Conservation (phyloP, 2,113 vertebrate genomes). For the Urocynchramus pylzowi region DNA sequence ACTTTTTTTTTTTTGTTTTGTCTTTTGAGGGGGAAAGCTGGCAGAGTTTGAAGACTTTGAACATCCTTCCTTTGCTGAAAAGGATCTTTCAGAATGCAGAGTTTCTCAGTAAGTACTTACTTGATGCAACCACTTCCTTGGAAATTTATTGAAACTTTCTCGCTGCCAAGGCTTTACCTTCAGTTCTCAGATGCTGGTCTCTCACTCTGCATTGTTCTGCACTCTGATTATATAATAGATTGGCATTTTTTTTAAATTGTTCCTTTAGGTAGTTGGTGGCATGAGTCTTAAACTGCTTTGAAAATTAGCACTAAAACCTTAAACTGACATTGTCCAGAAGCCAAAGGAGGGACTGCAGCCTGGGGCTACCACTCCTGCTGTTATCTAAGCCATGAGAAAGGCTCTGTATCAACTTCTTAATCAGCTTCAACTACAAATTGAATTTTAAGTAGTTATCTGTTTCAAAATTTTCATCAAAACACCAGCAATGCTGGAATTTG, state of each 20-base stretch:
- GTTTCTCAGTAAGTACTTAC: background rate
- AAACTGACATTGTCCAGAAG: background rate
- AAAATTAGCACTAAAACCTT: background rate
- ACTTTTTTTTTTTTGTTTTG: background rate
- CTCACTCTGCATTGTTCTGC: background rate
- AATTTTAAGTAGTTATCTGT: background rate
- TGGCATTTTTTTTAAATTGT: background rate
- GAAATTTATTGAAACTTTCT: background rate
- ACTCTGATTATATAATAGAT: background rate
- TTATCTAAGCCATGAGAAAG: background rate
- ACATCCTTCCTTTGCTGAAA: background rate
- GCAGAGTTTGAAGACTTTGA: background rate
- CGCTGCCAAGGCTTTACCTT: background rate
- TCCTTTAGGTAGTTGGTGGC: background rate
- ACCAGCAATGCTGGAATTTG: background rate
- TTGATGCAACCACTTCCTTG: background rate
- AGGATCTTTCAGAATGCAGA: background rate
- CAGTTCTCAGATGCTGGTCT: background rate
- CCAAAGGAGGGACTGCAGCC: background rate
- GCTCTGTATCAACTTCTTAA: background rate
- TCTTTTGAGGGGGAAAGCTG: background rate
- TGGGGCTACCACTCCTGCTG: background rate
- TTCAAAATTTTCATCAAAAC: background rate
- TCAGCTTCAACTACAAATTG: accelerated
- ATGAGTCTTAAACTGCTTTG: background rate